These are phyloP conservation scores for Ptychoptera contaminata DNA, from an alignment of 2,888 invertebrate species.

Conservation along the genomic window DNA sequence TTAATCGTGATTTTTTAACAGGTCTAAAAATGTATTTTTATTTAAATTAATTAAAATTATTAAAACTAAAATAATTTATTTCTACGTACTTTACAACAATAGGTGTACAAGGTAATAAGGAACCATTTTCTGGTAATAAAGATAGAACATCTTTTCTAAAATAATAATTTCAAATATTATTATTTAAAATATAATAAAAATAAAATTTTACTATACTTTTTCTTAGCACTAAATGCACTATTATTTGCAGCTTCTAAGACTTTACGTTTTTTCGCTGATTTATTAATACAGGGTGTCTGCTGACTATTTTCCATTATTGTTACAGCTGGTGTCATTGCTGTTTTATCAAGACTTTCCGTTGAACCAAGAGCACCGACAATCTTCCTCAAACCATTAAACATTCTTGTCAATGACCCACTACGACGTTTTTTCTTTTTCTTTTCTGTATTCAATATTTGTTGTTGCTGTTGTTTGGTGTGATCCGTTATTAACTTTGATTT, in stretches of 20 bases:
- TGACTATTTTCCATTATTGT: constrained; percentile 18
- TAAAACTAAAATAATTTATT: background rate
- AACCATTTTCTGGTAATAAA: constrained; percentile 40
- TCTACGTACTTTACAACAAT: constrained; percentile 42
- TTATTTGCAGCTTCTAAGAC: constrained; percentile 31
- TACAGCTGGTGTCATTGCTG: constrained; percentile 30
- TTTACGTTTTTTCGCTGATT: constrained; percentile 50
- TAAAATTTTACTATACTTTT: constrained; percentile 35
- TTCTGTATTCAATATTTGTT: constrained; percentile 19
- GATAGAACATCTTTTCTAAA: constrained; percentile 46
- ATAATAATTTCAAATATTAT: constrained; percentile 13
- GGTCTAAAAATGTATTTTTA: constrained; percentile 9
- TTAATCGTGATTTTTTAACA: constrained; percentile 16
- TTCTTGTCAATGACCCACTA: constrained; percentile 73
- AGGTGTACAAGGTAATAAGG: constrained; percentile 39
- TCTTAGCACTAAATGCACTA: constrained; percentile 43
- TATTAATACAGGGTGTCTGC: constrained; percentile 40
- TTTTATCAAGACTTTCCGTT: constrained; percentile 30
- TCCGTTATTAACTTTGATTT: constrained; percentile 27
- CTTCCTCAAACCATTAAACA: constrained; percentile 60
- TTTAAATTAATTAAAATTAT: background rate
- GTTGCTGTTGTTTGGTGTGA: constrained; percentile 1
- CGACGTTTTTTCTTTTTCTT: constrained; percentile 62
- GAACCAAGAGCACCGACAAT: constrained; percentile 49
- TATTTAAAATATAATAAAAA: background rate